These are phyloP conservation scores for Andinoacara biseriatus DNA, from an alignment of 2,113 vertebrate genomes.

Conservation along the genomic window DNA sequence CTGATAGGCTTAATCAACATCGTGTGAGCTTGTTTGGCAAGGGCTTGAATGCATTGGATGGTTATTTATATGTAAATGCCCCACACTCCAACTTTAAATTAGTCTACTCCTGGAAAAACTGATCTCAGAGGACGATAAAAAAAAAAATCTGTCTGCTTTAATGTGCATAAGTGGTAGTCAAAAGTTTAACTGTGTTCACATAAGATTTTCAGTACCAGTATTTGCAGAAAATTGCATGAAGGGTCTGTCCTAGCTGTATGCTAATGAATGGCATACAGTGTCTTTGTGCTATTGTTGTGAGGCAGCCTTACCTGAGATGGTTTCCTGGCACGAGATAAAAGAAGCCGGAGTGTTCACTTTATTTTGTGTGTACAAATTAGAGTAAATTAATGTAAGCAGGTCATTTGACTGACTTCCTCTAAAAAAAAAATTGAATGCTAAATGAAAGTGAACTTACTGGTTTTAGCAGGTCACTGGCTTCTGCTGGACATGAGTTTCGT, in stretches of 20 bases:
- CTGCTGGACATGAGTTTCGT: not conserved
- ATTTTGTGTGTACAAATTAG: not conserved
- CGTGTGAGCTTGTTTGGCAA: not conserved
- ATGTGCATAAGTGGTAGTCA: not conserved
- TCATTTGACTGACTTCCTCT: slow-evolving; percentile 5
- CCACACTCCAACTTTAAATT: slow-evolving; percentile 11
- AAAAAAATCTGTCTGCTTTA: not conserved
- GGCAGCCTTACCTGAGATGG: not conserved
- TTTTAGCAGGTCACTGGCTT: not conserved
- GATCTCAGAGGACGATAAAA: not conserved
- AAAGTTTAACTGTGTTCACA: not conserved
- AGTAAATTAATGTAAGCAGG: not conserved
- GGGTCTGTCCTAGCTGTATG: not conserved
- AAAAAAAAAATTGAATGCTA: not conserved
- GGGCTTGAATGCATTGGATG: not conserved
- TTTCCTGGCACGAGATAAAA: not conserved
- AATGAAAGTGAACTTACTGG: not conserved
- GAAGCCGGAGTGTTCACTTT: not conserved
- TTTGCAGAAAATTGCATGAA: not conserved
- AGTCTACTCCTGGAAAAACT: not conserved
- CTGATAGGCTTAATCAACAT: not conserved
- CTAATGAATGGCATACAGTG: not conserved
- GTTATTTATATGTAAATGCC: slow-evolving; percentile 14
- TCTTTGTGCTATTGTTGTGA: not conserved
- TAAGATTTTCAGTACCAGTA: not conserved